Base-by-base conservation (phyloP, 2,888 invertebrate genomes). In the Pherbina coryleti region DNA sequence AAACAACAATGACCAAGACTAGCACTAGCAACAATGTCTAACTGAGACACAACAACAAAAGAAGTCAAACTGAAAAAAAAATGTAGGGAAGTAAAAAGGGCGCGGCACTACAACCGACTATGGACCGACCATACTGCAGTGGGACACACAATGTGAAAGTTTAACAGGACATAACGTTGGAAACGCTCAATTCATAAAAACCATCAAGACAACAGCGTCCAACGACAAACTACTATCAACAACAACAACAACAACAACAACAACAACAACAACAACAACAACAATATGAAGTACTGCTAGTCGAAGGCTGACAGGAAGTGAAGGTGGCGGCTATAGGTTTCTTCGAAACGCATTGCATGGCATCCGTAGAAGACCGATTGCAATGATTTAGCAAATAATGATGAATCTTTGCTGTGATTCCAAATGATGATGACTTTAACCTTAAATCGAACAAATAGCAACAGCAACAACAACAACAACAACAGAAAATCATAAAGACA, bases 81-180 rank as follows among this genome's bases (percentile, higher is more conserved):
- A 44, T 44, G 44, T 44, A 44, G 44, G 44, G 44, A 44, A 44
- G 14, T 44, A 44, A 44, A 44, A 44, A 44, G 44, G 44, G 44
- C 44, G 44, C 44, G 44, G 44, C 44, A 44, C 11, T 44, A 44
- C 44, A 44, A 44, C 37, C 5, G 37, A 37, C 44, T 7, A 14
- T 44, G 11, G 44, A 11, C 44, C 44, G 2, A 11, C 3, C 31
- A 3, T 31, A 44, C 44, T 44, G 11, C 44, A 11, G 44, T 44
- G 44, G 44, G 14, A 44, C 44, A 44, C 44, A 44, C 72, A 79
- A 81, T 79, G 82, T 82, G 81, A 80, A 82, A 81, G 82, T 81
- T 82, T 76, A 82, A 79, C 78, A 71, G 82, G 79, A 81, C 81
- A 81, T 80, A 82, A 78, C 80, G 78, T 79, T 80, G 79, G 78